Evolutionary conservation across 64 coral and sea anemone genomes (phyloP), one percentile per base, ranked within the genome.

Genomic region (Porites lutea): DNA sequence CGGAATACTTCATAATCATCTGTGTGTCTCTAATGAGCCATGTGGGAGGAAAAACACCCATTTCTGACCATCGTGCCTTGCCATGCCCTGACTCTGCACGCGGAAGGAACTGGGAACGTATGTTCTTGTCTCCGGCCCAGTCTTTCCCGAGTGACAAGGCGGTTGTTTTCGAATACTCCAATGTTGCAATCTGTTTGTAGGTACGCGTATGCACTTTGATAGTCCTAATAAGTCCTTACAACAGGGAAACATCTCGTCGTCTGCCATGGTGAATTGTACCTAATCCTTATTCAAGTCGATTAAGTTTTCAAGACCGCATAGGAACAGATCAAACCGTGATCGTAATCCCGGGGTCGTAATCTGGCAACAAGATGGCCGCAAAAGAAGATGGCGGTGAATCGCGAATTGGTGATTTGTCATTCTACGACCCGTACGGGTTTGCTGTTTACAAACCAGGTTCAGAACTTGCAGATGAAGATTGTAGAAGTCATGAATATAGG

Each of bases 401-500:
- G 52, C 70, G 15, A 20, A 48, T 44, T 74, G 60, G 22, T 78
- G 59, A 59, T 27, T 16, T 87, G 50, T 79, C 76, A 18, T 75
- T 19, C 13, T 93, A 78, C 57, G 91, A 93, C 50, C 46, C 16
- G 1, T 93, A 72, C 58, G 91, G 91, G 3, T 93, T 93, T 87
- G 91, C 91, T 47, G 53, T 93, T 1, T 93, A 78, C 20, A 87
- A 79, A 51, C 45, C 46, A 77, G 82, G 62, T n/a, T 86, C 91
- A 12, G 45, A 13, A 37, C 7, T 78, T 21, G 71, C 83, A 43
- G 91, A 71, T 20, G 91, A 93, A 15, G 91, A 93, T 43, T 64
- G 75, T 23, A 86, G 91, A 65, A 86, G 43, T 51, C 91, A 93
- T 79, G 72, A 93, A 14, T 93, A 87, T 23, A 78, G n/a, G 91